Conservation (phyloP, 2,113 vertebrate genomes). For the Microcebus jonahi region DNA sequence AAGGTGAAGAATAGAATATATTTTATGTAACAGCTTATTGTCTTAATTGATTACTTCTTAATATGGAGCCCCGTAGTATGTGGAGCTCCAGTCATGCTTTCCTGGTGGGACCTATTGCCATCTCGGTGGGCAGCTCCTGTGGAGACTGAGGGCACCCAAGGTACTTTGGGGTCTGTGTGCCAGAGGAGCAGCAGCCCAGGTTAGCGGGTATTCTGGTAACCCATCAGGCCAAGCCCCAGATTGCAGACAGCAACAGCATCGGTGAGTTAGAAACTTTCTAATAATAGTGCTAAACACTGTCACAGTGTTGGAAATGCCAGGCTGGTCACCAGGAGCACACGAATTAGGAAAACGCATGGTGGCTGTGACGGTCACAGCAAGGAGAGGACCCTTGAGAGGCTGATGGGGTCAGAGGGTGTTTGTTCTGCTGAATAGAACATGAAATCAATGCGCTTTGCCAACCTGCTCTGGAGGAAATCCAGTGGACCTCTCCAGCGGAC, state of each 20-base stretch:
- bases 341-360: neutral
- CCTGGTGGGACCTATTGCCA: neutral
- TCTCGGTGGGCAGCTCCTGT: neutral
- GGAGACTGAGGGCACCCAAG: neutral
- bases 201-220: neutral
- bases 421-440: neutral
- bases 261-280: neutral
- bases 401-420: neutral
- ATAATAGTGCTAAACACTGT: neutral
- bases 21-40: neutral
- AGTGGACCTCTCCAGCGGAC: neutral
- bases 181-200: neutral
- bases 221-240: neutral
- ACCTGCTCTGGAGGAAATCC: neutral
- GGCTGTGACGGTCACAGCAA: accelerated
- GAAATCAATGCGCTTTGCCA: accelerated
- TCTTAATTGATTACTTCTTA: neutral
- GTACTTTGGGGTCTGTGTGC: neutral
- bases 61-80: accelerated
- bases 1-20: neutral
- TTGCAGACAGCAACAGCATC: neutral
- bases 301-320: neutral
- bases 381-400: neutral
- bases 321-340: no score
- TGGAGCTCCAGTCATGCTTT: neutral